These are phyloP conservation scores for Sinella curviseta DNA, from an alignment of 1,140 invertebrate species.

Conservation along the genomic window DNA sequence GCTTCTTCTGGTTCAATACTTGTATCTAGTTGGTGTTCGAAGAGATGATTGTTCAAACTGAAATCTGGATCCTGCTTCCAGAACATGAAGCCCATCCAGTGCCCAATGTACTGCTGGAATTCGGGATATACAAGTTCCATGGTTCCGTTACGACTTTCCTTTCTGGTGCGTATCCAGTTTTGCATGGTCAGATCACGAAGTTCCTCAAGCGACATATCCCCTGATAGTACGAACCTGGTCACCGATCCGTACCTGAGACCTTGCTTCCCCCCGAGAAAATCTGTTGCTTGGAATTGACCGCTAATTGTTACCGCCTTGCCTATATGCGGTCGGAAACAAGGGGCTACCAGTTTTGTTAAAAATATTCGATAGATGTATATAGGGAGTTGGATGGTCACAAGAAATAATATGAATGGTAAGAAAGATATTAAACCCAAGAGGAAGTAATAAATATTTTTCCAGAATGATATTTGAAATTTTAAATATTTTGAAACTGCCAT, in stretches of 20 bases:
- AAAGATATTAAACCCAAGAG: not conserved
- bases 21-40: not conserved
- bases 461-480: not conserved
- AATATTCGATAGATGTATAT: not conserved
- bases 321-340: not conserved
- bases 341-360: not conserved
- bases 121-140: not conserved
- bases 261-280: not conserved
- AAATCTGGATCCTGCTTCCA: constrained; percentile 2
- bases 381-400: not conserved
- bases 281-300: not conserved
- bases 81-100: constrained; percentile 13
- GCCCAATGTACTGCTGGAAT: not conserved
- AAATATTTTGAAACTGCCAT: too few relatives aligned
- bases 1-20: not conserved
- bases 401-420: not conserved
- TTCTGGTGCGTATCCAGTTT: not conserved
- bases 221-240: not conserved
- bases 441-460: not conserved
- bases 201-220: not conserved
- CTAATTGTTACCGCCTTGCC: not conserved
- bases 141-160: not conserved
- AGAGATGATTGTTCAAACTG: constrained; percentile 10
- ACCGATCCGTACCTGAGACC: not conserved
- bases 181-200: not conserved